Evolutionary conservation across 2,888 invertebrate species (phyloP).

Genomic region (Anthrax anthrax): DNA sequence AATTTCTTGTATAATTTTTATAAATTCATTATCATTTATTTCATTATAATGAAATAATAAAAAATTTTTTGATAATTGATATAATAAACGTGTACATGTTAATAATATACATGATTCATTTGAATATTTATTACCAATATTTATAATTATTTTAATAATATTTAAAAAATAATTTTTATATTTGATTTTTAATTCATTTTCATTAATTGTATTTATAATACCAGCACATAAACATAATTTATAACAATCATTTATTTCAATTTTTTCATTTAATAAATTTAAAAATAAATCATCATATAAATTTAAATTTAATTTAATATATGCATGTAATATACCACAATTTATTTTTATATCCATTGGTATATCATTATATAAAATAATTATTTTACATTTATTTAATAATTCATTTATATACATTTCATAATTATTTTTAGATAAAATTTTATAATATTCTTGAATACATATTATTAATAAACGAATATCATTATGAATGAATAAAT

Average conservation of each 20-base stretch:
- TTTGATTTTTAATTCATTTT: constrained; percentile 16
- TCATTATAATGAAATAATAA: constrained; percentile 15
- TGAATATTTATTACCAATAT: constrained; percentile 16
- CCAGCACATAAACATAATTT: constrained; percentile 24
- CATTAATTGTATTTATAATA: constrained; percentile 22
- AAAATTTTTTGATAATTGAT: constrained; percentile 19
- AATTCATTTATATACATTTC: constrained; percentile 2
- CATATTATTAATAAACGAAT: constrained; percentile 31
- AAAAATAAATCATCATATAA: constrained; percentile 19
- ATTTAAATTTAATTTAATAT: constrained; percentile 34
- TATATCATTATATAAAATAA: constrained; percentile 37
- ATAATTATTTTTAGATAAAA: not conserved
- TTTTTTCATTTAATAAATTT: constrained; percentile 1
- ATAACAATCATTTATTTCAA: constrained; percentile 11
- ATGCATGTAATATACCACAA: constrained; percentile 42
- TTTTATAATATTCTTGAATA: constrained; percentile 32
- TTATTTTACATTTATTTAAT: constrained; percentile 16
- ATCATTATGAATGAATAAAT: constrained; percentile 31
- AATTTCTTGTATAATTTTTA: constrained; percentile 14
- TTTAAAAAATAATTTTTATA: constrained; percentile 12
- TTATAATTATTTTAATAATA: constrained; percentile 18
- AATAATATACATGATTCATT: constrained; percentile 23
- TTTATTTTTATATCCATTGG: constrained; percentile 53
- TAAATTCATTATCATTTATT: not conserved
- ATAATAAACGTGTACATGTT: constrained; percentile 21